Conservation (phyloP, 2,888 invertebrate species). For the Graphium colonna region DNA sequence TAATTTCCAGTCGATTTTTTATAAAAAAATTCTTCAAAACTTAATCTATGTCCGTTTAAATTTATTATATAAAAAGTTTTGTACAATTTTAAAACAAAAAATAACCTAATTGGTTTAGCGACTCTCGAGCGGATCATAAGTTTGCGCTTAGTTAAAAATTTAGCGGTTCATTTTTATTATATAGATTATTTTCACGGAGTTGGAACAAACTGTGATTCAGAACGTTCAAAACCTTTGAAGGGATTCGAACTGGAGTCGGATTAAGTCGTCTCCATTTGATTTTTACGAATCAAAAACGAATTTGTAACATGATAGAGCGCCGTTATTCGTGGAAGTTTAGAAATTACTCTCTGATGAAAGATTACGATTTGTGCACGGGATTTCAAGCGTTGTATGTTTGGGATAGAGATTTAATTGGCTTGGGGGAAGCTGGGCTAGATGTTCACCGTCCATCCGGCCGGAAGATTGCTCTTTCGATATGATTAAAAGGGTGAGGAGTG, state of each 20-base stretch:
- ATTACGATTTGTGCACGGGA: constrained; percentile 33
- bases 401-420: constrained; percentile 35
- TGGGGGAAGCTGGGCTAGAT: constrained; percentile 41
- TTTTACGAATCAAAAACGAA: constrained; percentile 73
- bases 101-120: background rate
- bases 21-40: too few species aligned
- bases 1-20: too few species aligned
- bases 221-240: constrained; percentile 37
- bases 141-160: too few species aligned
- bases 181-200: background rate
- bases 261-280: constrained; percentile 59
- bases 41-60: too few species aligned
- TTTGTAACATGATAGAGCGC: constrained; percentile 71
- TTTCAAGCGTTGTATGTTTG: constrained; percentile 37
- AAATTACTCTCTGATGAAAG: constrained; percentile 52
- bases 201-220: constrained; percentile 16
- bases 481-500: constrained; percentile 77
- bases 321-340: constrained; percentile 64
- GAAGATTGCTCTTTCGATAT: constrained; percentile 77
- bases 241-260: constrained; percentile 44
- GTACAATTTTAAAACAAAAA: too few species aligned
- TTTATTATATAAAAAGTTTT: too few species aligned
- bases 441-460: constrained; percentile 63
- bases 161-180: too few species aligned
- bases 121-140: too few species aligned